These are phyloP conservation scores for Lasius fuliginosus DNA, from an alignment of 2,888 invertebrate species.

Conservation along the genomic window DNA sequence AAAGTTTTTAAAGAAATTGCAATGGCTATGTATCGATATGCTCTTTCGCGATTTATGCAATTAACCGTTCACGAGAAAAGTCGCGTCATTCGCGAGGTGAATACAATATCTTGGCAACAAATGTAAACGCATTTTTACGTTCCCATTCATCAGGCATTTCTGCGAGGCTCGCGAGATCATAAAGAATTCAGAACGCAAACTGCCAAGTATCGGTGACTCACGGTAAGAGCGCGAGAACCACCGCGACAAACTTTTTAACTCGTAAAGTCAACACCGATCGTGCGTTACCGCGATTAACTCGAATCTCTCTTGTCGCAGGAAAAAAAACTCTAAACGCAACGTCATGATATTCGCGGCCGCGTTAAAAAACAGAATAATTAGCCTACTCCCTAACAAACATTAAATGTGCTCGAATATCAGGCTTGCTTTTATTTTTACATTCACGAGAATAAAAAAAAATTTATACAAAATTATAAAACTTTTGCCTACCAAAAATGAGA, in stretches of 20 bases:
- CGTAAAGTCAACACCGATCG: constrained; percentile 46
- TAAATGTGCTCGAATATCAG: constrained; percentile 21
- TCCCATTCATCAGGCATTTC: constrained; percentile 19
- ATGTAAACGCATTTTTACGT: constrained; percentile 29
- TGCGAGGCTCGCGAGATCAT: constrained; percentile 26
- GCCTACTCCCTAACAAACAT: constrained; percentile 10
- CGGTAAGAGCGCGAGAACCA: constrained; percentile 39
- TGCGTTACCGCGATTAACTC: constrained; percentile 55
- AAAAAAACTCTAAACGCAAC: constrained; percentile 7
- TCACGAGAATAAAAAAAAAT: constrained; percentile 15
- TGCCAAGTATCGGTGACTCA: constrained; percentile 45
- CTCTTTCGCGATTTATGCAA: constrained; percentile 19
- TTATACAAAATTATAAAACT: constrained; percentile 39
- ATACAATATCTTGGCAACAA: constrained; percentile 24
- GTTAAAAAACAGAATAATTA: constrained; percentile 15
- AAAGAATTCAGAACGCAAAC: constrained; percentile 46
- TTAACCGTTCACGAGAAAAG: constrained; percentile 1
- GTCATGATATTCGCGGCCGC: background rate
- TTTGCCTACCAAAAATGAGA: constrained; percentile 29
- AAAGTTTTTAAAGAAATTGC: background rate
- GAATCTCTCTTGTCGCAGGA: constrained; percentile 10
- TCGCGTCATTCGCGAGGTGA: background rate
- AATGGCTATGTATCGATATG: background rate
- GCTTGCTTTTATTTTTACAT: background rate
- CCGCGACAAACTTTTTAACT: constrained; percentile 47